Base-by-base conservation (phyloP, 2,113 vertebrate genomes). In the Ardeotis arabs region DNA sequence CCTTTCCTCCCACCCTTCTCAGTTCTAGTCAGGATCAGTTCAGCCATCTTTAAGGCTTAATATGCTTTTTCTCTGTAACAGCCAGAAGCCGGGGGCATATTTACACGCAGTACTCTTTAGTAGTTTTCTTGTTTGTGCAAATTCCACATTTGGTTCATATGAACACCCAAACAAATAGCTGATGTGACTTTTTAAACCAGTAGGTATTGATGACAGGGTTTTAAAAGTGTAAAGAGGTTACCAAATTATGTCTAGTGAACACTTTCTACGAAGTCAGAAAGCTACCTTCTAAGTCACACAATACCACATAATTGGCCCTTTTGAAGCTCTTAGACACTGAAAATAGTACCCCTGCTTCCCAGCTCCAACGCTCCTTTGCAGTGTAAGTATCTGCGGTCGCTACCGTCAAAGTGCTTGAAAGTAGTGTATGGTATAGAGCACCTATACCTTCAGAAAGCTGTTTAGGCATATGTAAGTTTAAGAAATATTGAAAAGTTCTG, bases 301-400 rank as follows among this genome's bases (percentile, higher is more conserved):
- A 12, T 9, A 78, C 15, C 49, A 85, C 14, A 12, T 25, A 47
- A 74, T 6, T 37, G n/a, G 15, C 18, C 31, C 64, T 66, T 56
- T 6, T 22, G 44, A 29, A 84, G 50, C 17, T 66, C 53, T 83
- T 19, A 18, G 67, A 56, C 7, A 55, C 25, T 44, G 10, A 55
- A 68, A 76, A 14, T 6, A 58, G 25, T 15, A 13, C 5, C 8
- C 49, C 28, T 50, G 25, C 18, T 56, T 45, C 11, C 4, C 8
- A 44, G 0, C 29, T 25, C n/a, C 78, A 31, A 12, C 2, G 4
- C 0, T 49, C 45, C 58, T 60, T 35, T 2, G 2, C 52, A 28
- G 24, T 33, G 7, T 4, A 27, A 35, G 20, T 8, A 59, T 28
- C 7, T 29, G 16, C 19, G 2, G 33, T 10, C 33, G 33, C 53